These are phyloP conservation scores for Poeciliopsis occidentalis DNA, from an alignment of 2,113 vertebrate species.

Conservation along the genomic window DNA sequence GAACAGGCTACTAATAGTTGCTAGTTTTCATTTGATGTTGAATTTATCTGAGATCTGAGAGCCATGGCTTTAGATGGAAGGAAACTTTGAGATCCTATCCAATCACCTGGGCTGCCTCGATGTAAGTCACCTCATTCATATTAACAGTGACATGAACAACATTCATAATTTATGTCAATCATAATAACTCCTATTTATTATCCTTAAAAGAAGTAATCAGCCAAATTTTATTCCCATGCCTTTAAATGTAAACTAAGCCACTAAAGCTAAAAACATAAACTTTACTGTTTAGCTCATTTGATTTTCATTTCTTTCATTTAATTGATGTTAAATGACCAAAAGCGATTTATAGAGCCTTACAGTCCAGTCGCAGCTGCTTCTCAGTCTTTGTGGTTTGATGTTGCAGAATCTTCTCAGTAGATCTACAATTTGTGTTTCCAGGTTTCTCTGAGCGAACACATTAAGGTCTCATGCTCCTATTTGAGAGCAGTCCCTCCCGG, in stretches of 20 bases:
- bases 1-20: neutral
- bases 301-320: neutral
- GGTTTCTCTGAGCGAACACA: conserved; percentile 45
- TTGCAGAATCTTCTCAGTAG: conserved; percentile 28
- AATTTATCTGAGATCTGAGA: too few species aligned
- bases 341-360: conserved; percentile 15
- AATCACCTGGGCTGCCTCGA: neutral
- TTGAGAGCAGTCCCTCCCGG: conserved; percentile 54
- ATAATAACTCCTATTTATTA: neutral
- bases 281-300: too few species aligned
- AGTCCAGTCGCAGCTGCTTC: conserved; percentile 20
- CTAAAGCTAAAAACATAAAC: too few species aligned
- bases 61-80: too few species aligned
- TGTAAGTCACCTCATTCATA: neutral
- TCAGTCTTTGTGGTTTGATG: conserved; percentile 16
- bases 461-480: conserved; percentile 26
- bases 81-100: neutral
- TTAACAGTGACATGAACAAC: neutral
- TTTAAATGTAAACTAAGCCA: neutral
- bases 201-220: too few species aligned
- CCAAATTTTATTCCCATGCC: neutral
- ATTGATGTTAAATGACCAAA: neutral
- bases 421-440: conserved; percentile 35
- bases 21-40: neutral
- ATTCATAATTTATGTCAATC: neutral